Evolutionary conservation across 35 echinoderm and acorn worm species (phyloP).

Genomic region (Ptychodera flava): DNA sequence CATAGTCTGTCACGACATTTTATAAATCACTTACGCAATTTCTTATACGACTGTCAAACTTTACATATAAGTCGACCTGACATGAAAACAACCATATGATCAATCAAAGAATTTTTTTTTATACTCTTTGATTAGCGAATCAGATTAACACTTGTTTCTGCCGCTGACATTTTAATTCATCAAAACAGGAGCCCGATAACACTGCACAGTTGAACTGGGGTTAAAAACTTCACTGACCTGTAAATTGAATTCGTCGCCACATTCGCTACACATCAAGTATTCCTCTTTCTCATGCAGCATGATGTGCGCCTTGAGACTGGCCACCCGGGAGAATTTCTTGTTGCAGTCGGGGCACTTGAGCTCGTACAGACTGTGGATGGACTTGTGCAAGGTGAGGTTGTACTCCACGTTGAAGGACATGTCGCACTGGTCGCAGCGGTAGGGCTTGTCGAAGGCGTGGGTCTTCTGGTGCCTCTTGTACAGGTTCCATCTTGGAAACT

Average conservation of each 20-base stretch:
- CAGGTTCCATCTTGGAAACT: slow-evolving; percentile 43
- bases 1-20: no score
- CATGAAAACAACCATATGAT: no score
- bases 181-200: no score
- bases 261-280: slow-evolving; percentile 78
- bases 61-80: no score
- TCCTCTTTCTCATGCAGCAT: slow-evolving; percentile 93
- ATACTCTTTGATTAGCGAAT: no score
- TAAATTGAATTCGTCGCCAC: slow-evolving; percentile 89
- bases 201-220: no score
- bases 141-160: no score
- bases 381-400: slow-evolving; percentile 78
- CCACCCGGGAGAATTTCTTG: slow-evolving; percentile 81
- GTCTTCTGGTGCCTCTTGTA: slow-evolving; percentile 64
- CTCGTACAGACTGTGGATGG: slow-evolving; percentile 67
- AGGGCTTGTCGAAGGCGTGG: slow-evolving; percentile 79
- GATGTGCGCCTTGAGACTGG: slow-evolving; percentile 91
- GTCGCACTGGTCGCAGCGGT: slow-evolving; percentile 57
- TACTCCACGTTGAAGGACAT: slow-evolving; percentile 92
- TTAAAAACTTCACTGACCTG: slow-evolving; percentile 62
- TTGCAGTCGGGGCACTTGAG: slow-evolving; percentile 78
- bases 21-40: no score
- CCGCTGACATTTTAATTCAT: no score
- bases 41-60: no score
- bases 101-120: no score